Percentiles rank a stretch among this genome's conserved stretches.
Evolutionary conservation across 2,113 vertebrate genomes (phyloP).

Genomic region (Triplophysa rosa): DNA sequence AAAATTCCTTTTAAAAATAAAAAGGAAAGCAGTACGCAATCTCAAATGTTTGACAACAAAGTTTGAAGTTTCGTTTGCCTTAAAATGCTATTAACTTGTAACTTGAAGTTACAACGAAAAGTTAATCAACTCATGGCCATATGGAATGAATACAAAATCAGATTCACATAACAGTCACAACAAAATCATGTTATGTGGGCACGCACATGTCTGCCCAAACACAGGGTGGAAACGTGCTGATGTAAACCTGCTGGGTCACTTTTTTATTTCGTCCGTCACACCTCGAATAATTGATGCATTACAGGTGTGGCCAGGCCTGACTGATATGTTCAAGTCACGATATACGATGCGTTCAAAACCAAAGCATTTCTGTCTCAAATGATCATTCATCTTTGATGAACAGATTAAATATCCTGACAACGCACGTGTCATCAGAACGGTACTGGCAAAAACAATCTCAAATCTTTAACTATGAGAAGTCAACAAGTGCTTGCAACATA

Average conservation of each 20-base stretch:
- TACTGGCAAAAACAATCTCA: no score
- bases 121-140: no score
- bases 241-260: not conserved
- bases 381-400: no score
- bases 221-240: not conserved
- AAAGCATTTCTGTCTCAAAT: not conserved
- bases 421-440: no score
- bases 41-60: not conserved
- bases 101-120: not conserved
- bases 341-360: not conserved
- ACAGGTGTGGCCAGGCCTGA: not conserved
- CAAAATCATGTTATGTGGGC: not conserved
- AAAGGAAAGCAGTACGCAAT: no score
- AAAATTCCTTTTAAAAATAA: not conserved
- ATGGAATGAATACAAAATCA: not conserved
- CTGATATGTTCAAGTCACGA: not conserved
- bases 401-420: no score
- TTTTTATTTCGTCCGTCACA: not conserved
- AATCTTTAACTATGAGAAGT: no score
- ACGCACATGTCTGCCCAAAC: not conserved
- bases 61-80: not conserved
- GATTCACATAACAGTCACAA: not conserved
- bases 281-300: not conserved
- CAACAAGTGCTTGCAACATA: not conserved
- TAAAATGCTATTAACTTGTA: not conserved